Conservation (phyloP, 2,113 vertebrate species). For the Clinocottus analis region DNA sequence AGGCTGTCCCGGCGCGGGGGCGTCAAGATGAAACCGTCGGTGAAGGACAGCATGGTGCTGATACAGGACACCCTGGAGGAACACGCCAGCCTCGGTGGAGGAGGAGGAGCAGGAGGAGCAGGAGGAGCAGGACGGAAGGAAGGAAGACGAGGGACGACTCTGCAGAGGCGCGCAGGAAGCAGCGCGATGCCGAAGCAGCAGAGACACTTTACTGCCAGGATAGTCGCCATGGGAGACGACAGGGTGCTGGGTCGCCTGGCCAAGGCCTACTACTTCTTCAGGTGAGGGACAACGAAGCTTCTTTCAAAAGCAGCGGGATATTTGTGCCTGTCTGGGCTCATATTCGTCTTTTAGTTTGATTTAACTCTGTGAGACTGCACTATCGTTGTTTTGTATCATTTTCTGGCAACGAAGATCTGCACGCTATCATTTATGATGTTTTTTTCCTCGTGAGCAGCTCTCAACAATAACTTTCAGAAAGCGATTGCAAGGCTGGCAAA, state of each 20-base stretch:
- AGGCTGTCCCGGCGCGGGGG: slow-evolving; percentile 86
- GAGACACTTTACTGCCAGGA: slow-evolving; percentile 87
- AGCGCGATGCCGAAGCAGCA: slow-evolving; percentile 68
- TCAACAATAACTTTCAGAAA: too few species aligned
- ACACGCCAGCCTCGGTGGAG: slow-evolving; percentile 30
- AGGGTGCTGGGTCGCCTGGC: slow-evolving; percentile 90
- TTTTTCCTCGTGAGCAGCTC: not conserved
- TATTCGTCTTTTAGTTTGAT: slow-evolving; percentile 1
- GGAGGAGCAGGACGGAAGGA: slow-evolving; percentile 41
- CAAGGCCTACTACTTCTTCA: slow-evolving; percentile 88
- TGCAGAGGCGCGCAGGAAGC: slow-evolving; percentile 78
- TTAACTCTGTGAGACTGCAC: not conserved
- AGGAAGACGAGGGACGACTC: slow-evolving; percentile 57
- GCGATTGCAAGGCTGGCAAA: not conserved
- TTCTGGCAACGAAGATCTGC: not conserved
- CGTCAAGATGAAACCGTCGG: slow-evolving; percentile 86
- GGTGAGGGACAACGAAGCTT: too few species aligned
- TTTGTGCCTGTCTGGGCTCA: not conserved
- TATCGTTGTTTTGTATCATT: not conserved
- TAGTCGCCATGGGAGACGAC: slow-evolving; percentile 91
- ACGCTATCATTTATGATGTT: not conserved
- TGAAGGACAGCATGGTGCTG: slow-evolving; percentile 80
- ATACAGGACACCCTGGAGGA: slow-evolving; percentile 83
- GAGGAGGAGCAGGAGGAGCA: slow-evolving; percentile 27
- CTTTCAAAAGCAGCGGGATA: too few species aligned